phyloP scores from a whole-genome alignment of 64 coral and sea anemone species.

The Platygyra sinensis region DNA sequence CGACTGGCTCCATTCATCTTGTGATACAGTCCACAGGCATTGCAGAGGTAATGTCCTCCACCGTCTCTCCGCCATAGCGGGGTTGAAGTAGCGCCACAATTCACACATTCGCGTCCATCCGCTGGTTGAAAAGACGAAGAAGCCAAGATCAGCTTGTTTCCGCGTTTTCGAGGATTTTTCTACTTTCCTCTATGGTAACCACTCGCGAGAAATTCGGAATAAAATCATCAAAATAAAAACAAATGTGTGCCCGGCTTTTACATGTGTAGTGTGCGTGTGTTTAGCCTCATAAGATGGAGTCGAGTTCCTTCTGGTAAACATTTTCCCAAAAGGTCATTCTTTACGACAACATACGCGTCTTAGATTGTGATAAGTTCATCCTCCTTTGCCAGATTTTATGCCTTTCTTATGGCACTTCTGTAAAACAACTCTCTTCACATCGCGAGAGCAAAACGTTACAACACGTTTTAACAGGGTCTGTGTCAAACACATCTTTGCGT shows the following conservation, averaged over 20 bases:
- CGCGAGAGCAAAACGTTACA: background rate
- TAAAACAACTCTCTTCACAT: background rate
- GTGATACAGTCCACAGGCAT: slow-evolving; percentile 97
- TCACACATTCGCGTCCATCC: slow-evolving; percentile 97
- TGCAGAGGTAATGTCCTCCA: slow-evolving; percentile 97
- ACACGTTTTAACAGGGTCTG: background rate
- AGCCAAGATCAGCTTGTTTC: slow-evolving; percentile 44
- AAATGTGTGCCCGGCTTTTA: background rate
- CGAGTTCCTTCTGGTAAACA: slow-evolving; percentile 5
- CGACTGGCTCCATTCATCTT: slow-evolving; percentile 99
- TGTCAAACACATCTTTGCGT: slow-evolving; percentile 17
- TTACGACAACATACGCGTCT: slow-evolving; percentile 8
- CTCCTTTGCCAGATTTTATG: background rate
- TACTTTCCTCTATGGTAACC: slow-evolving; percentile 35
- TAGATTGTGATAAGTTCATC: background rate
- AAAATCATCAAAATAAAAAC: slow-evolving; percentile 20
- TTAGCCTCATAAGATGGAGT: background rate
- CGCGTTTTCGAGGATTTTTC: background rate
- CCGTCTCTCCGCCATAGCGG: slow-evolving; percentile 99
- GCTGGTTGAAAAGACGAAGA: slow-evolving; percentile 81
- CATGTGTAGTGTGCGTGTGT: background rate
- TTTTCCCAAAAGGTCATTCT: slow-evolving; percentile 27
- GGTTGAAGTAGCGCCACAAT: slow-evolving; percentile 98
- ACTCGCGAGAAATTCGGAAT: slow-evolving; percentile 34
- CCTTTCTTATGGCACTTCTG: background rate